phyloP scores from a whole-genome alignment of 2,797 vertebrate species.

The Ceyx erithaca region DNA sequence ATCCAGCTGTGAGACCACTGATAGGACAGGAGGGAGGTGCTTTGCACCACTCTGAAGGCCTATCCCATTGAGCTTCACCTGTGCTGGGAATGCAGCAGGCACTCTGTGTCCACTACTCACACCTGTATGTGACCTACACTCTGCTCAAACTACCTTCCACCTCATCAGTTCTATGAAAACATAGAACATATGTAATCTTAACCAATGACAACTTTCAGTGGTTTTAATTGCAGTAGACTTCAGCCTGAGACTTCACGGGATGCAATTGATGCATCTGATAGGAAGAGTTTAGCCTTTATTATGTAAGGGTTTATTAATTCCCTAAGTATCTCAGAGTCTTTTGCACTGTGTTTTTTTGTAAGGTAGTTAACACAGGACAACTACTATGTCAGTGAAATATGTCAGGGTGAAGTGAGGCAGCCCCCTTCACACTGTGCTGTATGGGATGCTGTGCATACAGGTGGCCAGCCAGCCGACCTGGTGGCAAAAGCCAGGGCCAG shows the following conservation, averaged over 20 bases:
- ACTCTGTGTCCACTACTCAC: background rate
- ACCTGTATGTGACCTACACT: rapidly evolving
- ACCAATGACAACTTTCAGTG: background rate
- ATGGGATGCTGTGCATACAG: rapidly evolving
- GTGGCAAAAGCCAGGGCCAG: rapidly evolving
- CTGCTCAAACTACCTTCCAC: rapidly evolving
- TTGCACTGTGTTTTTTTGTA: background rate
- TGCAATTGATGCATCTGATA: background rate
- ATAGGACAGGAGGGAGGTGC: no score
- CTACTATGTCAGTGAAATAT: background rate
- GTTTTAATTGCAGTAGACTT: background rate
- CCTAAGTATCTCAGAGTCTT: no score
- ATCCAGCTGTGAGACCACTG: background rate
- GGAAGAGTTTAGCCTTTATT: background rate
- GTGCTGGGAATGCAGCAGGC: background rate
- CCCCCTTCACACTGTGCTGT: rapidly evolving
- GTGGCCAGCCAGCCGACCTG: rapidly evolving
- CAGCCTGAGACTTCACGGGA: background rate
- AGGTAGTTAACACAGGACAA: rapidly evolving
- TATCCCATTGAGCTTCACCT: background rate
- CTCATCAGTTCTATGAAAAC: background rate
- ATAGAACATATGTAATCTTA: background rate
- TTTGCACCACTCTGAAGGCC: background rate
- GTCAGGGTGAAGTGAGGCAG: background rate
- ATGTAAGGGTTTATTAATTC: background rate